A percentile compares a stretch with the other conserved stretches of the same genome.
Evolutionary conservation across 2,113 vertebrate species (phyloP).

Genomic region (Aphelocoma coerulescens): DNA sequence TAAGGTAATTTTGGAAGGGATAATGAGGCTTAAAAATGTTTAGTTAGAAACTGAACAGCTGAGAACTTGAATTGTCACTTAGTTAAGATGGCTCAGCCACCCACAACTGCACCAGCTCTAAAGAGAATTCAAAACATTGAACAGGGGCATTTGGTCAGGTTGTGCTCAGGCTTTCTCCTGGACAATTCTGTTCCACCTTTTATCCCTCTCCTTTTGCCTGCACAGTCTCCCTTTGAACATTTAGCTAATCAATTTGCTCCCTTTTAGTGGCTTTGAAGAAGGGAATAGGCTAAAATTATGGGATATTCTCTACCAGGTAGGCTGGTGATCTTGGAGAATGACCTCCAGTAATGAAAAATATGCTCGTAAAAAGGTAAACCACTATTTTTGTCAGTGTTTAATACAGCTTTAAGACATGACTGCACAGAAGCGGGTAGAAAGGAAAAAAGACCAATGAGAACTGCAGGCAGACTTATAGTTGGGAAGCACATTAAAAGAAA

Average conservation of each 20-base stretch:
- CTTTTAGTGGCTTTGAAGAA: neutral
- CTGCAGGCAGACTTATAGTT: neutral
- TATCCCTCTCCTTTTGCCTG: neutral
- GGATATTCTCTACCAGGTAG: neutral
- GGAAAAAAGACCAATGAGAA: neutral
- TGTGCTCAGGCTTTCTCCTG: neutral
- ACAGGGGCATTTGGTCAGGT: neutral
- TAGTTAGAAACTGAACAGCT: neutral
- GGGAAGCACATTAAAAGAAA: conserved; percentile 40
- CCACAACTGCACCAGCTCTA: neutral
- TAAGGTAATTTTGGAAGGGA: neutral
- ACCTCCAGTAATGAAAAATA: neutral
- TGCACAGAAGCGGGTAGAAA: neutral
- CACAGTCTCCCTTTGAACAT: neutral
- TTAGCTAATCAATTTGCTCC: neutral
- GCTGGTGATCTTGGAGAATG: neutral
- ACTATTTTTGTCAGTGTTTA: neutral
- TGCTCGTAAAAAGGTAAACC: neutral
- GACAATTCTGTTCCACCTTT: neutral
- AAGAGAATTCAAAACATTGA: neutral
- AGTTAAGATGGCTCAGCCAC: neutral
- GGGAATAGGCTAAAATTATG: neutral
- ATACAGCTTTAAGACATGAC: neutral
- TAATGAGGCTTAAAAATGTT: neutral
- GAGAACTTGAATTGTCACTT: neutral